Conservation (phyloP, 2,113 vertebrate species). For the Burhinus oedicnemus region DNA sequence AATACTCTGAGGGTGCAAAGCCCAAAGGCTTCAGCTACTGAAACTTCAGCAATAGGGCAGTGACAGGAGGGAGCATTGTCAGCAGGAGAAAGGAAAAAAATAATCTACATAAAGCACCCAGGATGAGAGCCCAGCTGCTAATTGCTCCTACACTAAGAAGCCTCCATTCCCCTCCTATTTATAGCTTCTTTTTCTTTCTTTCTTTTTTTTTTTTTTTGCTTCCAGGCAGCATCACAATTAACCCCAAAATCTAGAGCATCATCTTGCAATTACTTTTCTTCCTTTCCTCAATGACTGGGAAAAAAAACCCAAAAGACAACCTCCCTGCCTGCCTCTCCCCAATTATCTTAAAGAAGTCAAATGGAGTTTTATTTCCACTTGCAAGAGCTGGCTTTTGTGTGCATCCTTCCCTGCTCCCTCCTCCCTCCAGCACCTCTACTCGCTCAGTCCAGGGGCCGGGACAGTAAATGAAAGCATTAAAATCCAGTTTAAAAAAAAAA, state of each 20-base stretch:
- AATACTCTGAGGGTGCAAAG: background rate
- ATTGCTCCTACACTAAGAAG: constrained; percentile 50
- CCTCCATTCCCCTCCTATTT: constrained; percentile 56
- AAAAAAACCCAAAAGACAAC: background rate
- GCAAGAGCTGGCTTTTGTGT: background rate
- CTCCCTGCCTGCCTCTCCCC: background rate
- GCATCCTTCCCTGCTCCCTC: background rate
- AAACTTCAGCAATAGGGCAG: constrained; percentile 48
- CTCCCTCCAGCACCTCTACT: background rate
- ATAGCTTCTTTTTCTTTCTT: constrained; percentile 26
- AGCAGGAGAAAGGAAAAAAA: background rate
- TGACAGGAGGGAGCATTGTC: constrained; percentile 14
- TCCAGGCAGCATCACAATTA: constrained; percentile 56
- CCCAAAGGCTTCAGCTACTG: background rate
- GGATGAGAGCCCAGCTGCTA: constrained; percentile 62
- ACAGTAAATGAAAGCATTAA: background rate
- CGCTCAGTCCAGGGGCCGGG: background rate
- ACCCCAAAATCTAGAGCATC: constrained; percentile 35
- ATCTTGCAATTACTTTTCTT: constrained; percentile 40
- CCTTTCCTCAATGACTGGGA: background rate
- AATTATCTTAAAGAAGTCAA: background rate
- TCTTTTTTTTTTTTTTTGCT: background rate
- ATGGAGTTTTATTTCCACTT: constrained; percentile 34
- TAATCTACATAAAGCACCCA: constrained; percentile 22
- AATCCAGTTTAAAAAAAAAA: background rate